A percentile compares a stretch with the other conserved stretches of the same genome.
Evolutionary conservation across 2,113 vertebrate species (phyloP).

Genomic region (Lagenorhynchus albirostris): DNA sequence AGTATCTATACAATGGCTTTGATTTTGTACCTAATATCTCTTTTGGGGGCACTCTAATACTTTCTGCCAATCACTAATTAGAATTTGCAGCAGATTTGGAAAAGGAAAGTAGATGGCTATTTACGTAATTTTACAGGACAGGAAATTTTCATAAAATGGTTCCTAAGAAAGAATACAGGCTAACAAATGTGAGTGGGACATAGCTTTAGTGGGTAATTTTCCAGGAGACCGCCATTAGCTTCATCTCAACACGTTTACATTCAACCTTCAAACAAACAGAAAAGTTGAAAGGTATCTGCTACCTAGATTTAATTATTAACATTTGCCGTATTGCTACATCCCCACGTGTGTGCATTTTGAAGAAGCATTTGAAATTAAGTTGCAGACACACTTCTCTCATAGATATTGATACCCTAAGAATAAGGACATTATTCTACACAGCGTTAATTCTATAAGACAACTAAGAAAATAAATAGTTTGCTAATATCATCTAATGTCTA

Average conservation of each 20-base stretch:
- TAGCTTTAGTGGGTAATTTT: neutral
- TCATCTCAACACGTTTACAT: neutral
- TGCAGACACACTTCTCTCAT: neutral
- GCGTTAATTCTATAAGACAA: neutral
- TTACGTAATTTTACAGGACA: neutral
- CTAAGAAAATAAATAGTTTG: neutral
- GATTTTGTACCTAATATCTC: neutral
- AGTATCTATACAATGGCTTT: neutral
- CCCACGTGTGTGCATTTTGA: neutral
- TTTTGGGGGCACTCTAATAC: neutral
- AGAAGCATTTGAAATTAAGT: neutral
- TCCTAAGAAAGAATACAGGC: neutral
- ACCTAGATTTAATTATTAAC: neutral
- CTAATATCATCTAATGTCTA: neutral
- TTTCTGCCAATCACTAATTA: neutral
- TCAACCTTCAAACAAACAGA: neutral
- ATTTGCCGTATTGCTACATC: neutral
- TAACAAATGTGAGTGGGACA: neutral
- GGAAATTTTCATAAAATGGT: neutral
- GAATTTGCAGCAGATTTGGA: neutral
- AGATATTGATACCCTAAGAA: neutral
- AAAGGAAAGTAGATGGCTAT: neutral
- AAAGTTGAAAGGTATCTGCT: neutral
- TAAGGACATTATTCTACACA: neutral
- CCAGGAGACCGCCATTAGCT: neutral